Conservation (phyloP, 37 sponge, comb jelly and placozoan genomes). For the Chondrilla cf. caribensis region DNA sequence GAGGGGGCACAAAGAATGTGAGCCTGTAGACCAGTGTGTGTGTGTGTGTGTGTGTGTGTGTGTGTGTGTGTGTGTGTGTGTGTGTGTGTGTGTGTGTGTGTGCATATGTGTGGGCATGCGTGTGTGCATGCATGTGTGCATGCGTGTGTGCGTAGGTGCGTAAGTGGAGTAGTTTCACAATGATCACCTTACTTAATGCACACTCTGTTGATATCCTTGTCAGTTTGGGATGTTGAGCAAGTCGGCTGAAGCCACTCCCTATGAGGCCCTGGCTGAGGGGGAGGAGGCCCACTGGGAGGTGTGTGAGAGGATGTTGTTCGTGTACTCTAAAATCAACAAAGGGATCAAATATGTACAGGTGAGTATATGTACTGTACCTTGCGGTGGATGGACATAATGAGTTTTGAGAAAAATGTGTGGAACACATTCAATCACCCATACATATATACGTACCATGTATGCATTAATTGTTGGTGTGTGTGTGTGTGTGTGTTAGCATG, state of each 20-base stretch:
- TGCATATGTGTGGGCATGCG: neutral
- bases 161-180: too few species aligned
- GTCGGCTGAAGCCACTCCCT: slow-evolving; percentile 16
- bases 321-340: slow-evolving; percentile 89
- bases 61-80: neutral
- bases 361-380: neutral
- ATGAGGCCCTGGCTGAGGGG: slow-evolving; percentile 63
- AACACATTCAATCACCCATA: neutral
- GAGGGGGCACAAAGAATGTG: slow-evolving; percentile 67
- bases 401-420: too few species aligned
- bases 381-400: neutral
- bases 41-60: neutral
- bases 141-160: too few species aligned
- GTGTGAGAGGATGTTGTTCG: slow-evolving; percentile 76
- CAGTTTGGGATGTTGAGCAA: neutral
- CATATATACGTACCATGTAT: neutral
- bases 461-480: neutral
- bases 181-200: too few species aligned
- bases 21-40: neutral
- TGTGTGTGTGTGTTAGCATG: too few species aligned
- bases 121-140: neutral
- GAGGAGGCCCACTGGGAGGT: slow-evolving; percentile 99
- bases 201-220: too few species aligned
- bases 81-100: neutral
- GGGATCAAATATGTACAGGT: slow-evolving; percentile 93